Evolutionary conservation across 1,140 invertebrate genomes (phyloP), one percentile per base, ranked within the genome.

Genomic region (Camponotus floridanus): DNA sequence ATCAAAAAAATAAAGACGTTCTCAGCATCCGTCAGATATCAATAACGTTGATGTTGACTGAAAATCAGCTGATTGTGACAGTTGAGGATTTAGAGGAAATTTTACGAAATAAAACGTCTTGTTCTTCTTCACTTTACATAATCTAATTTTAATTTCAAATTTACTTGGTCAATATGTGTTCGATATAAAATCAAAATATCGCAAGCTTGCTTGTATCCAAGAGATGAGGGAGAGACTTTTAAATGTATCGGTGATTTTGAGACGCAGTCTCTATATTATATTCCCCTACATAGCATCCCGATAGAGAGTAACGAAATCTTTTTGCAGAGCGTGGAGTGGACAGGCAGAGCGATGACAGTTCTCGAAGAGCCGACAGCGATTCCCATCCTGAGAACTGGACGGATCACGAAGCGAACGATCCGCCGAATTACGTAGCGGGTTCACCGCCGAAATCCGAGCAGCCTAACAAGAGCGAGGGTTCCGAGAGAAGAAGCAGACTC

Each of bases 291-390:
- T 55, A 6, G 18, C 4, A 55, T 71, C 8, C 9, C 31, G 64
- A 59, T 76, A 78, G 71, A 48, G 13, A 89, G 51, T 91, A 87
- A 91, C 74, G 55, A 65, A 79, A 91, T 90, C 31, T 81, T 36
- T 13, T 94, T 95, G 36, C 94, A 96, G 95, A 96, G 70, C 95
- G 95, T 33, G 95, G 95, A 26, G 92, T 95, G 61, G 96, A 96
- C 76, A 93, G 96, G 83, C 94, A 96, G 85, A 97, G 96, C 92
- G 96, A 97, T 85, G 96, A 96, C 88, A 96, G 96, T 90, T 96
- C 96, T 18, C 96, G 96, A 87, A 95, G 96, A 87, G 96, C 96
- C 3, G 96, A 97, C 92, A 96, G 96, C 51, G 96, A 97, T 90
- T 96, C 95, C n/a, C 95, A 96, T 90, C 95, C 95, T 71, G 96